Evolutionary conservation across 2,113 vertebrate genomes (phyloP).

Genomic region (Microtus montanus): DNA sequence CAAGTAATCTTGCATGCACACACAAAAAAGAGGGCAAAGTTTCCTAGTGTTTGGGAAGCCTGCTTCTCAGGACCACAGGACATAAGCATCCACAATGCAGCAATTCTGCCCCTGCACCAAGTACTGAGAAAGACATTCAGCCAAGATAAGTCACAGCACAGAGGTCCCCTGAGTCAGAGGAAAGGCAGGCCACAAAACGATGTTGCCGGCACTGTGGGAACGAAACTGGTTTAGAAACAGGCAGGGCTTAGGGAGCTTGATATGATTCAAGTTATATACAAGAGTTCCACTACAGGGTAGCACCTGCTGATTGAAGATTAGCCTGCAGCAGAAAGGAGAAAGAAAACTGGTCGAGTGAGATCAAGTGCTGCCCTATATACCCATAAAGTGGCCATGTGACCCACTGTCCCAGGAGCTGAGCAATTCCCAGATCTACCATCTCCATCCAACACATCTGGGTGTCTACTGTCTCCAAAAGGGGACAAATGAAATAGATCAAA

Average conservation of each 20-base stretch:
- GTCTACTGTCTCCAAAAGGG: not conserved
- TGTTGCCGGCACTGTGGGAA: not conserved
- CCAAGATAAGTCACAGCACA: not conserved
- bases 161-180: not conserved
- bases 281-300: not conserved
- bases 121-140: not conserved
- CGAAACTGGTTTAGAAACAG: not conserved
- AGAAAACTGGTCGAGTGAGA: constrained; percentile 71
- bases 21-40: not conserved
- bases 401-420: not conserved
- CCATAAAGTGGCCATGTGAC: accelerated
- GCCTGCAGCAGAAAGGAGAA: constrained; percentile 46
- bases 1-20: constrained; percentile 31
- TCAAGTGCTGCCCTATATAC: not conserved
- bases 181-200: accelerated
- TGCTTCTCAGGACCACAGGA: not conserved
- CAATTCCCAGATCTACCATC: not conserved
- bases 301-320: constrained; percentile 70
- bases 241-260: not conserved
- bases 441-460: not conserved
- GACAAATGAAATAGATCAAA: not conserved
- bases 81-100: not conserved
- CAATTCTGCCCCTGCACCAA: not conserved
- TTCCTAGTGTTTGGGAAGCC: not conserved
- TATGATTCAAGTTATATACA: not conserved